Evolutionary conservation across 1,140 invertebrate genomes (phyloP), one percentile per base, ranked within the genome.

Genomic region (Neelides sp.): DNA sequence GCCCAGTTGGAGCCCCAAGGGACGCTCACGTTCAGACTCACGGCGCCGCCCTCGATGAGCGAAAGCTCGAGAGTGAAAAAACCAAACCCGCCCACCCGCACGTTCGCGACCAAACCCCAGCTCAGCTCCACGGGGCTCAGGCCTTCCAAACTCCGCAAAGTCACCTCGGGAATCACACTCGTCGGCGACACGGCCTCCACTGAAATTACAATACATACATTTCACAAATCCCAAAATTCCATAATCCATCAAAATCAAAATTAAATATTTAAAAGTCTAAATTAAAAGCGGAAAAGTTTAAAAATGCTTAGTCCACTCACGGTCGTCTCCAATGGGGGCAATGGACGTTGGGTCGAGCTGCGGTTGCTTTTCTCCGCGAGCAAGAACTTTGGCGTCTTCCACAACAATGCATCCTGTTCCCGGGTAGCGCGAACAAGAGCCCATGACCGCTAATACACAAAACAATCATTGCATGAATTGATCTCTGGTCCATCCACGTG

Each of bases 361-460:
- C 37, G 51, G 57, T 42, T 57, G 55, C 45, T 61, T 61, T 23
- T 61, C 59, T 35, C 61, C 52, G 63, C 85, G 79, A 54, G 84
- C 85, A 55, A 85, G 81, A 61, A 83, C 82, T 71, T 87, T 87
- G 49, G 85, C 81, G 71, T 89, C 85, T 76, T 87, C 83, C 61
- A 87, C 83, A 66, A 87, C 71, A 65, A 88, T 85, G 70, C 85
- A 89, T 69, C 85, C 86, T 62, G 81, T 77, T 66, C 77, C 79
- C 15, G 59, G 50, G 39, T 57, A 54, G 15, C 54, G 44, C 46
- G 52, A 52, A 10, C 62, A 58, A 42, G 57, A 59, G 27, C 60
- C 58, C 54, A 64, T 55, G 40, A 59, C 58, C 19, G 62, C 63
- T 59, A 49, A 39, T 28, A 20, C 30, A 49, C 50, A 49, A 35